These are phyloP conservation scores for Passer domesticus DNA, from an alignment of 2,113 vertebrate genomes.

Conservation along the genomic window DNA sequence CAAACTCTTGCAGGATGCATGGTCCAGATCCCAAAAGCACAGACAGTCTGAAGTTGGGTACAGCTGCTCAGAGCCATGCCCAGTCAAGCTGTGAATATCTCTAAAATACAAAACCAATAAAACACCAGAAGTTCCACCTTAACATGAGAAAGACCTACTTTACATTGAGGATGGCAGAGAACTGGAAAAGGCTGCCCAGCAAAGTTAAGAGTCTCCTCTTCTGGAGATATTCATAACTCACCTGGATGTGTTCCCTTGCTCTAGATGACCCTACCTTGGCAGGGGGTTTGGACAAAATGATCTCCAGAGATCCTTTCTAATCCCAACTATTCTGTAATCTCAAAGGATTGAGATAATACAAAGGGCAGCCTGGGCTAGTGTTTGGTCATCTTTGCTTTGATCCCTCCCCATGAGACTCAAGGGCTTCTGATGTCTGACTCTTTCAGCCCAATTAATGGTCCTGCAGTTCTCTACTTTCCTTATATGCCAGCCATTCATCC, in stretches of 20 bases:
- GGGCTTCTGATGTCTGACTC: neutral
- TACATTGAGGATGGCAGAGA: neutral
- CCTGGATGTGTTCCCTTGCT: neutral
- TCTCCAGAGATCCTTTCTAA: neutral
- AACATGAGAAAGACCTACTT: neutral
- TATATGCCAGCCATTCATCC: neutral
- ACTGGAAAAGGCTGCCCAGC: neutral
- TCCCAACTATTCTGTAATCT: neutral
- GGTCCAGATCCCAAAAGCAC: neutral
- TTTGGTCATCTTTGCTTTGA: neutral
- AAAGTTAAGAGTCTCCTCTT: neutral
- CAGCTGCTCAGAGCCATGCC: neutral
- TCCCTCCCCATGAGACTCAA: neutral
- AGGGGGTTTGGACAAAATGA: neutral
- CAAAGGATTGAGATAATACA: neutral
- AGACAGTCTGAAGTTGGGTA: neutral
- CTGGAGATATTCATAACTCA: neutral
- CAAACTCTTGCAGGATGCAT: neutral
- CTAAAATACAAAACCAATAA: neutral
- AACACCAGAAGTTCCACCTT: neutral
- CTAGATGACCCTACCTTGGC: neutral
- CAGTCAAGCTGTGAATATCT: neutral
- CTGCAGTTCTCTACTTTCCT: neutral
- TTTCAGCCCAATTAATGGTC: neutral
- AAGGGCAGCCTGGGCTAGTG: neutral